These are phyloP conservation scores for Dolichomitus sp. DNA, from an alignment of 2,888 invertebrate species.

Conservation along the genomic window DNA sequence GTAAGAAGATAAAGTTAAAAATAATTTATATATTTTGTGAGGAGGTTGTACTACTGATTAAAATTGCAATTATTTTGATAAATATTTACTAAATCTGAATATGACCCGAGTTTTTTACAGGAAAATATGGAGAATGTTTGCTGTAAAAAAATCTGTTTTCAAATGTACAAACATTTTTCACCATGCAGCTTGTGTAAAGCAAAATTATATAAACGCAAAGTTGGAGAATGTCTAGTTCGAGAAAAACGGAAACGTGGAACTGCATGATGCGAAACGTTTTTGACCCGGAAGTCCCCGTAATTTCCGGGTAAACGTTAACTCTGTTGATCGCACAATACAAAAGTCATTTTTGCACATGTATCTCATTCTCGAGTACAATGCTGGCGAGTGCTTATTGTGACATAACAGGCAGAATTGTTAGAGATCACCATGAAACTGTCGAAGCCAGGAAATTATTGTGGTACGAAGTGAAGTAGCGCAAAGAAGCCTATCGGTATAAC, in stretches of 20 bases:
- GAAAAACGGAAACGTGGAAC: not conserved
- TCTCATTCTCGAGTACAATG: not conserved
- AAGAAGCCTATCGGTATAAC: conserved; percentile 12
- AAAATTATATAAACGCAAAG: not conserved
- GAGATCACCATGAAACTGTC: not conserved
- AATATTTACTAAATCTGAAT: too few species aligned
- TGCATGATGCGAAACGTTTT: not conserved
- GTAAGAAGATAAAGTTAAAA: not conserved
- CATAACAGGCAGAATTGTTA: conserved; percentile 11
- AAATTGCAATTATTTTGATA: too few species aligned
- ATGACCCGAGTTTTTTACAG: too few species aligned
- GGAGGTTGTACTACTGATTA: not conserved
- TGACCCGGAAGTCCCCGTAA: conserved; percentile 57
- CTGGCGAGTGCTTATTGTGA: conserved; percentile 25
- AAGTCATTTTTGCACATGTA: conserved; percentile 26
- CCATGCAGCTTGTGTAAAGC: not conserved
- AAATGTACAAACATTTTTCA: too few species aligned
- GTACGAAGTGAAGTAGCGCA: not conserved
- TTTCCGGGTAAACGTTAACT: conserved; percentile 45
- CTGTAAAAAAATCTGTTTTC: too few species aligned
- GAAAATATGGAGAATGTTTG: too few species aligned
- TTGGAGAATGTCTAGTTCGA: not conserved
- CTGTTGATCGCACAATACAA: conserved; percentile 41
- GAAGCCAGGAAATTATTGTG: conserved; percentile 31
- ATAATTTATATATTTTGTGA: not conserved